A percentile compares a stretch with the other conserved stretches of the same genome.
Conservation (phyloP, 2,797 vertebrate genomes). For the Lithobates pipiens region DNA sequence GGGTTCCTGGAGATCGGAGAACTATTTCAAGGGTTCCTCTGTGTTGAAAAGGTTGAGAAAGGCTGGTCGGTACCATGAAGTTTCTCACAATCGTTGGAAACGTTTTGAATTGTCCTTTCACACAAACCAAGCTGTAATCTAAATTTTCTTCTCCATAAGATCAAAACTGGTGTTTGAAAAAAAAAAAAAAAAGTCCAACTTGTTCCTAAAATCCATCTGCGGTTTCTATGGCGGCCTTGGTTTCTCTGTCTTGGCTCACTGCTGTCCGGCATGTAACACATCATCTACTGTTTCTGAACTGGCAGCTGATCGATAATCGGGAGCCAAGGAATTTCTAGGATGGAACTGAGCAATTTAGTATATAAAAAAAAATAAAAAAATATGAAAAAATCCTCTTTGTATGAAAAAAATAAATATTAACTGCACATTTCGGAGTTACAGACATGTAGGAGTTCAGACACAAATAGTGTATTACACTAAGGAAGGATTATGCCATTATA, state of each 20-base stretch:
- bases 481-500: neutral
- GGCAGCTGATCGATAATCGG: constrained; percentile 28
- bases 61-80: too few relatives aligned
- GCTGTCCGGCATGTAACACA: constrained; percentile 26
- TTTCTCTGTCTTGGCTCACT: constrained; percentile 27
- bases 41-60: too few relatives aligned
- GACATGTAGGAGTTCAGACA: neutral
- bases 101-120: too few relatives aligned
- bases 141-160: neutral
- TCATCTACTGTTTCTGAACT: constrained; percentile 32
- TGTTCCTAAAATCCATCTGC: constrained; percentile 25
- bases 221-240: constrained; percentile 26
- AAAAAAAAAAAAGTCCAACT: neutral
- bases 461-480: neutral
- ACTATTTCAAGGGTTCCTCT: too few relatives aligned
- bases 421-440: neutral
- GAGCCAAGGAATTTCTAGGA: constrained; percentile 47
- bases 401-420: neutral
- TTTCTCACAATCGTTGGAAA: too few relatives aligned
- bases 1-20: too few relatives aligned
- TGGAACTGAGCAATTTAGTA: constrained; percentile 18
- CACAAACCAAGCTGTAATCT: too few relatives aligned
- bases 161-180: neutral
- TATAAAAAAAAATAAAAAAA: too few relatives aligned
- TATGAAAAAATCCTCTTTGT: constrained; percentile 5